Evolutionary conservation across 23 tunicate species (phyloP), one percentile per base, ranked within the genome.

Genomic region (Halocynthia aurantium): DNA sequence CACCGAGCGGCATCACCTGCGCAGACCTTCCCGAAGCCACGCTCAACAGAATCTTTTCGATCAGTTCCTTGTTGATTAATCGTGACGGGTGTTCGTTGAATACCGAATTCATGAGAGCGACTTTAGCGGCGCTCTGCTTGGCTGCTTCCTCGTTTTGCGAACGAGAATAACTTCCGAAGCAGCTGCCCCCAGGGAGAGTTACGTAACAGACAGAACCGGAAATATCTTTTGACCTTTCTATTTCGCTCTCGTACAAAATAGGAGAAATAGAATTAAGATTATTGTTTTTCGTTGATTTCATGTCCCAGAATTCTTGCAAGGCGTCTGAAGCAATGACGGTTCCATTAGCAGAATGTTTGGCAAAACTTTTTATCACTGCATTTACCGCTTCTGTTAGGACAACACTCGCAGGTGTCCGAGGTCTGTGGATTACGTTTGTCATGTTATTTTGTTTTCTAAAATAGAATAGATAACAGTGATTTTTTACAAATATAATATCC

Each of bases 41-140:
- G 19, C 50, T 77, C 49, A 76, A 57, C 13, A 86, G 31, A 22
- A 86, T 83, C 44, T 82, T 64, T 31, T 86, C 63, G 7, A 85
- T 81, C 13, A 76, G 67, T 51, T 52, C 69, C 6, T 85, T 17
- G 64, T 63, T 69, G 18, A 92, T 74, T 64, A 67, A 61, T 52
- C 81, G 84, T 50, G 78, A 55, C 15, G 98, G 85, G 78, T 92
- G 92, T 74, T 92, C 92, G 75, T 85, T 92, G 18, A 86, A 75
- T n/a, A 92, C 98, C 57, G 93, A 82, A 64, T 92, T 82, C 61
- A 88, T 83, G 6, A 92, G 55, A 6, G 93, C 98, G 55, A 92
- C 80, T 86, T 92, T 86, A 7, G 98, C 92, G 5, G 92, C 91
- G 69, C 83, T 82, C 86, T 92, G 87, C 70, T 79, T 75, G 31